These are phyloP conservation scores for Leucophenga montana DNA, from an alignment of 2,888 invertebrate genomes.

Conservation along the genomic window DNA sequence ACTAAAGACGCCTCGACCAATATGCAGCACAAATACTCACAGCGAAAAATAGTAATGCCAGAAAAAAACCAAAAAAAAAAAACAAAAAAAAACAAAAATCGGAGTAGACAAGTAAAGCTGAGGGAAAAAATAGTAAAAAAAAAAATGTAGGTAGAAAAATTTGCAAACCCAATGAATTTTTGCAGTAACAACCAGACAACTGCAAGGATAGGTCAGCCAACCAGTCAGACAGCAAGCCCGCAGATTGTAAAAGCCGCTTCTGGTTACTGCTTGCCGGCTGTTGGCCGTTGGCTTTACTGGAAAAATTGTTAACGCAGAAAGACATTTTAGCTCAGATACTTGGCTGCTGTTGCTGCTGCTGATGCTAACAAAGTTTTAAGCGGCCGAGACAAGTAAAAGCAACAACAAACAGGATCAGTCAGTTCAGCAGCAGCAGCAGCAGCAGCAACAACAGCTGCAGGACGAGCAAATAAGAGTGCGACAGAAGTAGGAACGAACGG, in stretches of 20 bases:
- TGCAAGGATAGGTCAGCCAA: slow-evolving; percentile 20
- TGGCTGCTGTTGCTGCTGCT: neutral
- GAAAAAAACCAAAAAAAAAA: slow-evolving; percentile 16
- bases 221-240: slow-evolving; percentile 9
- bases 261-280: neutral
- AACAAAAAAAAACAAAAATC: no score
- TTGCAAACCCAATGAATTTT: slow-evolving; percentile 26
- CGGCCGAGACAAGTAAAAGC: neutral
- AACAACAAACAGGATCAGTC: slow-evolving; percentile 9
- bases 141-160: slow-evolving; percentile 24
- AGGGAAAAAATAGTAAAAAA: slow-evolving; percentile 1
- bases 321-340: neutral
- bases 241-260: neutral
- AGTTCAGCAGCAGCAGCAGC: neutral
- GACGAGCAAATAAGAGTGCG: slow-evolving; percentile 1
- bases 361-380: slow-evolving; percentile 3
- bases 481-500: neutral
- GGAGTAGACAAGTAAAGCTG: slow-evolving; percentile 10
- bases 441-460: slow-evolving; percentile 7
- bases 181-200: slow-evolving; percentile 10
- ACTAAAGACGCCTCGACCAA: slow-evolving; percentile 15
- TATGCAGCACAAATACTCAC: neutral
- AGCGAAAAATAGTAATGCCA: slow-evolving; percentile 2
- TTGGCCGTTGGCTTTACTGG: neutral
- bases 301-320: slow-evolving; percentile 26